phyloP scores from a whole-genome alignment of 2,888 invertebrate genomes.

The Lysandra bellargus region DNA sequence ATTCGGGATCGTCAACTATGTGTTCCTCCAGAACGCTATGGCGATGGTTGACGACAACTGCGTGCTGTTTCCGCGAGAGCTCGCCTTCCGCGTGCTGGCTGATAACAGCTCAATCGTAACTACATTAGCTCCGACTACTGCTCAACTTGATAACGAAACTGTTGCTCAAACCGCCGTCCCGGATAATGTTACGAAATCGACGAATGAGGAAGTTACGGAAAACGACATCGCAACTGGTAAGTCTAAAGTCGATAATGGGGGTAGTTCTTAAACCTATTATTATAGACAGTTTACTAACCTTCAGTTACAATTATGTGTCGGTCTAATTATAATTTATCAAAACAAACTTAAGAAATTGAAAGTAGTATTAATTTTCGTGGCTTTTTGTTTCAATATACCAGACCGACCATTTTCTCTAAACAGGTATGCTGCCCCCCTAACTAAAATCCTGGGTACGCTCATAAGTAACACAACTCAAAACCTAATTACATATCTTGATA shows the following conservation, averaged over 20 bases:
- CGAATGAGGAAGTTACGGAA: neutral
- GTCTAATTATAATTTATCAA: too few relatives aligned
- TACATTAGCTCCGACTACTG: slow-evolving; percentile 33
- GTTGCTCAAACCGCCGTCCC: slow-evolving; percentile 27
- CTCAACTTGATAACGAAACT: slow-evolving; percentile 21
- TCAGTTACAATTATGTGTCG: too few relatives aligned
- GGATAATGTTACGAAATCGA: slow-evolving; percentile 10
- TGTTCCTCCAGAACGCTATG: slow-evolving; percentile 65
- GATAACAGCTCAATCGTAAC: slow-evolving; percentile 37
- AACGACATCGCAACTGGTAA: slow-evolving; percentile 4
- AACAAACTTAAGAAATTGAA: too few relatives aligned
- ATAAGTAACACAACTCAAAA: too few relatives aligned
- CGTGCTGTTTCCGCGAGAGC: slow-evolving; percentile 56
- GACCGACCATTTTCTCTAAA: too few relatives aligned
- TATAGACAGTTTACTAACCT: neutral
- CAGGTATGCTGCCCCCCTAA: too few relatives aligned
- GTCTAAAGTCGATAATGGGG: neutral
- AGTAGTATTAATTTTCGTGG: too few relatives aligned
- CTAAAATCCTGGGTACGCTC: too few relatives aligned
- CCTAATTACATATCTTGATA: too few relatives aligned
- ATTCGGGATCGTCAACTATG: slow-evolving; percentile 65
- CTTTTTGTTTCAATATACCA: too few relatives aligned
- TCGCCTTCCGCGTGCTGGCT: slow-evolving; percentile 58
- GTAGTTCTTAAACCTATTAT: neutral
- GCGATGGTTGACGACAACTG: slow-evolving; percentile 61